phyloP scores from a whole-genome alignment of 1,140 invertebrate species.

The Armadillidium nasatum region DNA sequence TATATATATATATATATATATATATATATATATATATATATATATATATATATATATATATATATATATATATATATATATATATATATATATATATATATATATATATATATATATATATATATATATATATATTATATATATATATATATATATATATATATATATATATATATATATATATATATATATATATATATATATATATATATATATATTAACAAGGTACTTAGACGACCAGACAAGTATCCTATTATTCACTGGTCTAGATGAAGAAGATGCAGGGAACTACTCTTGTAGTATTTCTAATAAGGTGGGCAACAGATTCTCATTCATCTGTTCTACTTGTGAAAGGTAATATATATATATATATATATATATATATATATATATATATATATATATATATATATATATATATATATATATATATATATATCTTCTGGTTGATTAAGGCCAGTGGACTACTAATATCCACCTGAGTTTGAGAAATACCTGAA shows the following conservation, averaged over 20 bases:
- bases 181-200: conserved; percentile 22
- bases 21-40: conserved; percentile 22
- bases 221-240: background rate
- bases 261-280: background rate
- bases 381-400: no score
- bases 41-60: conserved; percentile 17
- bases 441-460: no score
- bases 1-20: conserved; percentile 21
- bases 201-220: no score
- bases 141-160: conserved; percentile 21
- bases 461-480: no score
- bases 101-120: conserved; percentile 6
- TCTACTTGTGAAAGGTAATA: background rate
- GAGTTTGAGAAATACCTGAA: no score
- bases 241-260: background rate
- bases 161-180: conserved; percentile 22
- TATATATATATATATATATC: no score
- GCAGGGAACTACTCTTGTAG: background rate
- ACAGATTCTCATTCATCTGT: background rate
- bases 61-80: conserved; percentile 18
- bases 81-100: conserved; percentile 14
- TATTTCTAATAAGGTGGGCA: background rate
- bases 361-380: no score
- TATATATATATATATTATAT: conserved; percentile 11
- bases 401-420: no score